phyloP scores from a whole-genome alignment of 2,888 invertebrate genomes.

The Hemistola chrysoprasaria region DNA sequence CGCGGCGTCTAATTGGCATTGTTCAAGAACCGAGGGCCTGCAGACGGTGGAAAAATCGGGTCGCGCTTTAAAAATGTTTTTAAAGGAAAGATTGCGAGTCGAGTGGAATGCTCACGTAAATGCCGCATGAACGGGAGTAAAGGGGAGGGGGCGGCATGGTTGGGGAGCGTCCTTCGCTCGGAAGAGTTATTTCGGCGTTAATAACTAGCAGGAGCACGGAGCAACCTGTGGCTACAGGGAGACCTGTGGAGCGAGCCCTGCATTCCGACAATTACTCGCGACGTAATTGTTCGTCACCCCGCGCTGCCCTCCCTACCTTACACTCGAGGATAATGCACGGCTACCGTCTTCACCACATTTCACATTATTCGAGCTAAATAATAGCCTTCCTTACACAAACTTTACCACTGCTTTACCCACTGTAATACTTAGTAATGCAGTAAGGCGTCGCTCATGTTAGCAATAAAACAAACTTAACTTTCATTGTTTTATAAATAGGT shows the following conservation, averaged over 20 bases:
- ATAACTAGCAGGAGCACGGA: conserved; percentile 52
- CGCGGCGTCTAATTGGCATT: conserved; percentile 10
- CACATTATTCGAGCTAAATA: conserved; percentile 6
- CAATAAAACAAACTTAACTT: too few relatives aligned
- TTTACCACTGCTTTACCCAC: background rate
- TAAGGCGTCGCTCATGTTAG: too few relatives aligned
- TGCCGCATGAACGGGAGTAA: conserved; percentile 19
- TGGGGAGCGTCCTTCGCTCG: conserved; percentile 14
- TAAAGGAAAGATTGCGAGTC: conserved; percentile 5
- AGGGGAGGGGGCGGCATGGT: conserved; percentile 10
- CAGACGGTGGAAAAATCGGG: background rate
- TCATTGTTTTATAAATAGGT: too few relatives aligned
- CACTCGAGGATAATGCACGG: conserved; percentile 3
- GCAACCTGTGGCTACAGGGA: conserved; percentile 58
- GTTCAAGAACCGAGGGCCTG: conserved; percentile 2
- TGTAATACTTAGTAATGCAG: too few relatives aligned
- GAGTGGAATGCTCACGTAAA: conserved; percentile 20
- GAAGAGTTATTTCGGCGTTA: conserved; percentile 49
- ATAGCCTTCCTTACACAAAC: background rate
- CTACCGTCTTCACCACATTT: background rate
- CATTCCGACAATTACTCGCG: conserved; percentile 28
- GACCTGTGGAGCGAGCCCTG: conserved; percentile 53
- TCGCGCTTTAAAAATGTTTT: conserved; percentile 4
- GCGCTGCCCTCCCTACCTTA: conserved; percentile 2
- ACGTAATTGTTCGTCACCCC: conserved; percentile 15